Percentiles rank a stretch among this genome's conserved stretches.
Conservation (phyloP, 2,113 vertebrate species). For the Myocastor coypus region DNA sequence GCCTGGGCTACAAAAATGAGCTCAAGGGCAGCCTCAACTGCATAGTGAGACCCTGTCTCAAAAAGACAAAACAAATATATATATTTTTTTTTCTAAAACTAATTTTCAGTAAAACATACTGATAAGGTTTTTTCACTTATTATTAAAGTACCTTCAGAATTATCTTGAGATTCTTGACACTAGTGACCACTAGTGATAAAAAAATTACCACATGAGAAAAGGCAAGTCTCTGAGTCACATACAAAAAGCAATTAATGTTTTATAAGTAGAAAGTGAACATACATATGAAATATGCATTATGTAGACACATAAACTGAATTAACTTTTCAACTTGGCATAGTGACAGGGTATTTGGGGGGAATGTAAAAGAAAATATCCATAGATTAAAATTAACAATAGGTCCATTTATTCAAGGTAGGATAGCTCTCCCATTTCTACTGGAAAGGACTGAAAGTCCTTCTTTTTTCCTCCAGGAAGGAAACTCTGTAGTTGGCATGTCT, state of each 20-base stretch:
- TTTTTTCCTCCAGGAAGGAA: conserved; percentile 43
- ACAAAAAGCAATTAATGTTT: conserved; percentile 59
- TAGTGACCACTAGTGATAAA: conserved; percentile 19
- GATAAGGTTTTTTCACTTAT: conserved; percentile 44
- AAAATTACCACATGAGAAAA: conserved; percentile 22
- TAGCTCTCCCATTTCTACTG: conserved; percentile 60
- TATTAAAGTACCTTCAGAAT: conserved; percentile 29
- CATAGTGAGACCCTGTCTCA: too few species aligned
- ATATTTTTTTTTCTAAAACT: conserved; percentile 51
- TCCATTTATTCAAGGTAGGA: conserved; percentile 75
- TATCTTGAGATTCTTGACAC: conserved; percentile 16
- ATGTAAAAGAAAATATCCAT: conserved; percentile 74
- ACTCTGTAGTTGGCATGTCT: conserved; percentile 59
- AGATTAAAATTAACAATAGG: conserved; percentile 75
- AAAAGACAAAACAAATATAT: too few species aligned
- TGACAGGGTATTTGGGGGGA: conserved; percentile 62
- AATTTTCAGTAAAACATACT: conserved; percentile 47
- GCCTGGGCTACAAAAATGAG: too few species aligned
- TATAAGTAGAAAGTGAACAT: conserved; percentile 47
- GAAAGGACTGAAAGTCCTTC: conserved; percentile 40
- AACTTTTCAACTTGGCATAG: conserved; percentile 70
- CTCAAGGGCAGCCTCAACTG: too few species aligned
- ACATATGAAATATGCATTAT: conserved; percentile 67
- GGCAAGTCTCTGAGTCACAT: background rate
- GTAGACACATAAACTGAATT: conserved; percentile 61